Percentiles rank a stretch among this genome's conserved stretches.
phyloP scores from a whole-genome alignment of 2,797 vertebrate genomes.

The Gymnocypris eckloni region DNA sequence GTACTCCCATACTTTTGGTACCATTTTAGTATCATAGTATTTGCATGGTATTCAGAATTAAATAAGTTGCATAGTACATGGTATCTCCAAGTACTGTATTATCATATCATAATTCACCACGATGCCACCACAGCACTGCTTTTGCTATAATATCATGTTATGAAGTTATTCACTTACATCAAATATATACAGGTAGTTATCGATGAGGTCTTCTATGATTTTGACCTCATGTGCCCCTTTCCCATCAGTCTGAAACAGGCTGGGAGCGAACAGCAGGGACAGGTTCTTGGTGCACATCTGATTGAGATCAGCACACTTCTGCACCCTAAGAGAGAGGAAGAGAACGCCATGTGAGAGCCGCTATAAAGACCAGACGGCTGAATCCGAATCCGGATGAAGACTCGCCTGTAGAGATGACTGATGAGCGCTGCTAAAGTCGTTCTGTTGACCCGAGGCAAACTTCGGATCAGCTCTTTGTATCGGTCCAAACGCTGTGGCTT shows the following conservation, averaged over 20 bases:
- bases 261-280: conserved; percentile 93
- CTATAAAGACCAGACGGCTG: background rate
- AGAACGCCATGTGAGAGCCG: background rate
- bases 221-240: conserved; percentile 95
- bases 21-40: background rate
- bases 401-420: conserved; percentile 92
- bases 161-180: conserved; percentile 79
- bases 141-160: background rate
- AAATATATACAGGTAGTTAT: conserved; percentile 90
- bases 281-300: conserved; percentile 99
- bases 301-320: conserved; percentile 94
- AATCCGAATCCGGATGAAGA: conserved; percentile 5
- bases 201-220: conserved; percentile 94
- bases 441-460: conserved; percentile 89
- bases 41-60: background rate
- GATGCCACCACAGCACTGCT: background rate
- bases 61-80: background rate
- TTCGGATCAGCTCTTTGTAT: conserved; percentile 92
- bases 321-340: conserved; percentile 60
- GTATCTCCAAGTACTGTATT: background rate
- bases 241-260: conserved; percentile 96
- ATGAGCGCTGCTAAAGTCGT: conserved; percentile 91
- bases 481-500: conserved; percentile 85
- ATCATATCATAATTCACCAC: background rate
- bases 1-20: background rate